Percentiles rank a stretch among this genome's conserved stretches.
These are phyloP conservation scores for Hoplostethus atlanticus DNA, from an alignment of 2,797 vertebrate genomes.

Conservation along the genomic window DNA sequence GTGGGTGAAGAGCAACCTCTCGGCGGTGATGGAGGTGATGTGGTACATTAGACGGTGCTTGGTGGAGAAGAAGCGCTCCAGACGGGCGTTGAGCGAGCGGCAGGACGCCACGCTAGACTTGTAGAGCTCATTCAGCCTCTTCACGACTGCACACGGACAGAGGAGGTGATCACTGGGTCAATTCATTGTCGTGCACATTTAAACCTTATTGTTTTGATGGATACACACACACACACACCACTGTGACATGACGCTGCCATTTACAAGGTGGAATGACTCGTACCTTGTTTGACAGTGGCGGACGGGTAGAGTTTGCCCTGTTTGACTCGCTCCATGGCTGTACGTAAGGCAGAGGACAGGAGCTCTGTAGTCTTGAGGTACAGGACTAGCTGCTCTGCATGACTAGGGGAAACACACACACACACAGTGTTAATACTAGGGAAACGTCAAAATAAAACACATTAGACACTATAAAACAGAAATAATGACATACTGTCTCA, in stretches of 20 bases:
- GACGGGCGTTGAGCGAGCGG: constrained; percentile 89
- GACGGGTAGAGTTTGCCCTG: constrained; percentile 95
- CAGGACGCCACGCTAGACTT: constrained; percentile 94
- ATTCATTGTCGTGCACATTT: too few relatives aligned
- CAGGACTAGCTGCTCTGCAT: constrained; percentile 95
- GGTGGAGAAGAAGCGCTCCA: constrained; percentile 93
- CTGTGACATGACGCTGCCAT: too few relatives aligned
- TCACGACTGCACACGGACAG: constrained; percentile 85
- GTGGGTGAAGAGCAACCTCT: constrained; percentile 95
- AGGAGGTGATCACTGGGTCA: background rate
- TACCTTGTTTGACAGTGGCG: constrained; percentile 95
- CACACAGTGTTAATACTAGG: background rate
- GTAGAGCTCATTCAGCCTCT: constrained; percentile 93
- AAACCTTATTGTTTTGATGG: too few relatives aligned
- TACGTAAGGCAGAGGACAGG: constrained; percentile 90
- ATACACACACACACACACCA: background rate
- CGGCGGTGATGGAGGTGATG: constrained; percentile 94
- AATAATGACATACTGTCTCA: too few relatives aligned
- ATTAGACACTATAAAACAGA: too few relatives aligned
- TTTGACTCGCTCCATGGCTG: constrained; percentile 92
- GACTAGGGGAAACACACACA: constrained; percentile 77
- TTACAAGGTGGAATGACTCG: background rate
- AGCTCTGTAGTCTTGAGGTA: constrained; percentile 96
- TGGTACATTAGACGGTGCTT: constrained; percentile 97
- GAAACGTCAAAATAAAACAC: background rate